Evolutionary conservation across 2,113 vertebrate species (phyloP).

Genomic region (Azemiops feae): DNA sequence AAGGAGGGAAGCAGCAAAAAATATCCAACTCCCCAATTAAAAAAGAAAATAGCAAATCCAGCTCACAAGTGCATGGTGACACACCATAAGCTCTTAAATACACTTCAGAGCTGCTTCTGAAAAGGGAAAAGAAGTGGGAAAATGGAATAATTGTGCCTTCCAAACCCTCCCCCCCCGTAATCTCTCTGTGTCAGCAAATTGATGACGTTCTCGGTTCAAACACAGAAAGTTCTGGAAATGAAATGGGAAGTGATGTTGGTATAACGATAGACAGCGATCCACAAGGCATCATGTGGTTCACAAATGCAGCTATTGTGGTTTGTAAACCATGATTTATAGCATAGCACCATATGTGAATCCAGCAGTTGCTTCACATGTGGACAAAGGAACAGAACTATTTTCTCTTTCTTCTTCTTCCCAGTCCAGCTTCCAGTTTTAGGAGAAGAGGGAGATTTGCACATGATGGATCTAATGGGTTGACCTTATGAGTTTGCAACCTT

Average conservation of each 20-base stretch:
- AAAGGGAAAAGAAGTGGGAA: background rate
- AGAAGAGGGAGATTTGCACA: background rate
- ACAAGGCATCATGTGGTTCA: background rate
- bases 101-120: background rate
- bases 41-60: background rate
- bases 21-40: background rate
- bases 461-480: background rate
- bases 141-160: background rate
- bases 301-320: background rate
- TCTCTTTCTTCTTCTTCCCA: background rate
- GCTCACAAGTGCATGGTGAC: background rate
- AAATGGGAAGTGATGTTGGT: background rate
- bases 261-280: background rate
- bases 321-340: too few species aligned
- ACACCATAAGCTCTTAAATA: background rate
- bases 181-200: background rate
- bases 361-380: background rate
- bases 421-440: background rate
- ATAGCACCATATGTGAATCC: background rate
- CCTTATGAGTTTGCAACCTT: background rate
- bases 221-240: background rate
- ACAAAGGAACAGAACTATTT: too few species aligned
- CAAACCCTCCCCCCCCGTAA: too few species aligned
- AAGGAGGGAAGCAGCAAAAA: background rate
- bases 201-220: background rate